phyloP scores from a whole-genome alignment of 1,140 invertebrate species.

The Orius insidiosus region DNA sequence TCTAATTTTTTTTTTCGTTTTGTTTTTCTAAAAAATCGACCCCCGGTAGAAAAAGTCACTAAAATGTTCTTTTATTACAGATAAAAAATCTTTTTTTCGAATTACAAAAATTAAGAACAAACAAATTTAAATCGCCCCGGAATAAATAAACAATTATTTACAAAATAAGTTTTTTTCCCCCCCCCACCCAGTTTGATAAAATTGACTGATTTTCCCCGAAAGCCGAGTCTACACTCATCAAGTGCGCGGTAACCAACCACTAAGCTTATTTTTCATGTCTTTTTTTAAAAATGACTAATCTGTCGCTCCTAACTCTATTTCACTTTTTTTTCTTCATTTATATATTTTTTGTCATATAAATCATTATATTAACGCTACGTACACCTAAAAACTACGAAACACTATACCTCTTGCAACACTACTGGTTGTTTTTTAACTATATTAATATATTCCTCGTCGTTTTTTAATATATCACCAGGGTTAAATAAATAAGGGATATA shows the following conservation, averaged over 20 bases:
- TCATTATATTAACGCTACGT: slow-evolving; percentile 5
- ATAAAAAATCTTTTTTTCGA: background rate
- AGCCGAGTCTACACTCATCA: background rate
- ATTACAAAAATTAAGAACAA: background rate
- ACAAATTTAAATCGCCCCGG: background rate
- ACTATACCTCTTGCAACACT: slow-evolving; percentile 10
- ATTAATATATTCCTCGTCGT: slow-evolving; percentile 11
- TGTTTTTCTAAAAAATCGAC: background rate
- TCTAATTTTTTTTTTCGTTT: background rate
- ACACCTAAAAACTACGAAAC: slow-evolving; percentile 13
- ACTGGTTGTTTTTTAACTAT: slow-evolving; percentile 5
- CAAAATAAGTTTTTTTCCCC: background rate
- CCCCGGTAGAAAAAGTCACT: background rate
- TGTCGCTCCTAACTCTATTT: slow-evolving; percentile 10
- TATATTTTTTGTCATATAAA: slow-evolving; percentile 14
- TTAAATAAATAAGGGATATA: slow-evolving; percentile 13
- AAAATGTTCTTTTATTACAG: background rate
- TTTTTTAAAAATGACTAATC: slow-evolving; percentile 6
- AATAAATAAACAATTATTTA: slow-evolving; percentile 1
- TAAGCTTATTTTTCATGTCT: background rate
- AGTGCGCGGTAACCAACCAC: background rate
- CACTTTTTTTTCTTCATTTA: slow-evolving; percentile 8
- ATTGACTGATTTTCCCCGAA: slow-evolving; percentile 5
- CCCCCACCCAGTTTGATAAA: background rate
- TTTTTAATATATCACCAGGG: slow-evolving; percentile 8